These are phyloP conservation scores for Diglossa cyanea DNA, from an alignment of 2,797 vertebrate genomes.

Conservation along the genomic window DNA sequence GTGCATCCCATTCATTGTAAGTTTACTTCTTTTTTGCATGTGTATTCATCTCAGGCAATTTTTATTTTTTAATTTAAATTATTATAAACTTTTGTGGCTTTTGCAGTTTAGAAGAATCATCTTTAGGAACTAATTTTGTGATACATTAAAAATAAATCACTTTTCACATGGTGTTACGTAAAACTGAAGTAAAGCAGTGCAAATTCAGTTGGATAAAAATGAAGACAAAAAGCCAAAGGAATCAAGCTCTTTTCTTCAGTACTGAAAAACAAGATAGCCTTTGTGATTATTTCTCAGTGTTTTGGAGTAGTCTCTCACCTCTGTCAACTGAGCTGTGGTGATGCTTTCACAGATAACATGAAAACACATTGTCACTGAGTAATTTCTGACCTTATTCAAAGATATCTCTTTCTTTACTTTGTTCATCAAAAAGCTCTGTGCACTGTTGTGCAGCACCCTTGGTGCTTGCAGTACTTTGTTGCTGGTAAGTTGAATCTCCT, in stretches of 20 bases:
- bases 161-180: not conserved
- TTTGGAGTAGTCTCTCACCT: constrained; percentile 34
- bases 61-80: not conserved
- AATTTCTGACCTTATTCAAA: constrained; percentile 55
- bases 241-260: not conserved
- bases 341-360: constrained; percentile 30
- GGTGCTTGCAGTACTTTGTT: not conserved
- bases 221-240: not conserved
- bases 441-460: not conserved
- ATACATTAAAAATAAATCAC: not conserved
- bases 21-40: not conserved
- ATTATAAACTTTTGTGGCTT: not conserved
- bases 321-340: not conserved
- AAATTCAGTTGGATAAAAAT: not conserved
- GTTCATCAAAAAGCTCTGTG: constrained; percentile 17
- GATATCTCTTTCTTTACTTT: not conserved
- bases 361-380: constrained; percentile 39
- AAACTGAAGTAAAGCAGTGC: not conserved
- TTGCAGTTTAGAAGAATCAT: not conserved
- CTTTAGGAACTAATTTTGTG: not conserved
- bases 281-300: not conserved
- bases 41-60: not conserved
- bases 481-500: constrained; percentile 15
- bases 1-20: not conserved
- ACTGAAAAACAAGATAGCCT: not conserved